phyloP scores from a whole-genome alignment of 2,797 vertebrate genomes.

The Cygnus olor region DNA sequence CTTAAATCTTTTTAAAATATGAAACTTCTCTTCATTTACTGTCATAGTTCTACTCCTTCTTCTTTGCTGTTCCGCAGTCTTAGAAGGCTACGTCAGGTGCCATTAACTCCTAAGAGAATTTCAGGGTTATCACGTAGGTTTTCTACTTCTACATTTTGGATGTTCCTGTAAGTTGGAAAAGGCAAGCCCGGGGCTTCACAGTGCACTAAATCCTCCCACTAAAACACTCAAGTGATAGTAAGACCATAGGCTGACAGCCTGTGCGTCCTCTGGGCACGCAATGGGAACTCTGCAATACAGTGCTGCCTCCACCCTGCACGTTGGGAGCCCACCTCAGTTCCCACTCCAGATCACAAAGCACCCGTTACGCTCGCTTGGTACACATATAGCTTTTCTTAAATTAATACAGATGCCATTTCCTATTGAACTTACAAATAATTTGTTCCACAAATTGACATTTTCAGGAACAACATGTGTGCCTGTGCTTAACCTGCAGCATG shows the following conservation, averaged over 20 bases:
- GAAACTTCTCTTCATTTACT: neutral
- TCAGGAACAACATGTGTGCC: constrained; percentile 40
- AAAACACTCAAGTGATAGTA: neutral
- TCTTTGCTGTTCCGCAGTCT: neutral
- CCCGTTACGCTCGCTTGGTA: neutral
- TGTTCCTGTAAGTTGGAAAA: neutral
- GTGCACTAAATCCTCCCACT: neutral
- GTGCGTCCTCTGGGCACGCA: neutral
- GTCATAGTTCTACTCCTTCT: neutral
- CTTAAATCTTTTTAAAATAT: neutral
- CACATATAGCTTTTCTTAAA: constrained; percentile 1
- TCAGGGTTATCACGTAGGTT: neutral
- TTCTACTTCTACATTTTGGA: neutral
- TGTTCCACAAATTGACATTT: constrained; percentile 40
- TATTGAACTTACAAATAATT: constrained; percentile 22
- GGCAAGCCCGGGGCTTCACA: neutral
- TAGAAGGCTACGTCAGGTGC: neutral
- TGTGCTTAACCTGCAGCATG: neutral
- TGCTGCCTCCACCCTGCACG: accelerated
- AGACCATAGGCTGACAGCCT: neutral
- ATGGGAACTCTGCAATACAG: neutral
- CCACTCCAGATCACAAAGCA: neutral
- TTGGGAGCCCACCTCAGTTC: neutral
- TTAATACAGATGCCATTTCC: constrained; percentile 29
- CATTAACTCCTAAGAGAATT: neutral